Evolutionary conservation across 2,888 invertebrate species (phyloP), one percentile per base, ranked within the genome.

Genomic region (Tolmerus cingulatus): DNA sequence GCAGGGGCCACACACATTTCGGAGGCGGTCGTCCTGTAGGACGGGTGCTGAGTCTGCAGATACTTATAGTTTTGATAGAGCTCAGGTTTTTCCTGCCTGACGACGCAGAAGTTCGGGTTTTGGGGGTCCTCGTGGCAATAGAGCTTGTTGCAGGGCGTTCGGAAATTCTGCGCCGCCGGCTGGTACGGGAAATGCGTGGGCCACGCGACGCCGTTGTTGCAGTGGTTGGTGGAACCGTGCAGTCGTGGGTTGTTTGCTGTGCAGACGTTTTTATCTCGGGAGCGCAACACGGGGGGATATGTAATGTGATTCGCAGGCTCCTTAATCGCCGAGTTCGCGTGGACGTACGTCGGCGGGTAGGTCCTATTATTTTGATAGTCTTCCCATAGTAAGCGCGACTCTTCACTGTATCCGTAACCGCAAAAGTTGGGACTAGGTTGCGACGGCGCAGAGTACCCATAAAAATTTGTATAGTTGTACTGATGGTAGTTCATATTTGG

Each of bases 381-480:
- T 12, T 88, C 87, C 88, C 88, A 88, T 43, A 88, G 40, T 27
- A 79, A 81, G 23, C 87, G 87, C 3, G 87, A 43, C 16, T 87
- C 87, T 1, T 88, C 88, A 37, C 43, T 87, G 40, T 87, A 87
- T n/a, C 46, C 86, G 77, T 87, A 88, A n/a, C 78, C 81, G 51
- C 88, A 88, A 43, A 86, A 82, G 43, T 87, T 87, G 34, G 87
- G 87, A 79, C 74, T 88, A 8, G 87, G 76, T 66, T 87, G 85
- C 7, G 88, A 14, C n/a, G 86, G 51, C 8, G 87, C 27, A 27
- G 87, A 51, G 74, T 88, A 88, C 12, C 87, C 87, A 19, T 87
- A 87, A 77, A 86, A 88, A 19, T 88, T 88, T n/a, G 87, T 19
- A 23, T 88, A 87, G 74, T 87, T 85, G 74, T 85, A 87, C 51